phyloP scores from a whole-genome alignment of 2,113 vertebrate genomes.

The Osmerus eperlanus region DNA sequence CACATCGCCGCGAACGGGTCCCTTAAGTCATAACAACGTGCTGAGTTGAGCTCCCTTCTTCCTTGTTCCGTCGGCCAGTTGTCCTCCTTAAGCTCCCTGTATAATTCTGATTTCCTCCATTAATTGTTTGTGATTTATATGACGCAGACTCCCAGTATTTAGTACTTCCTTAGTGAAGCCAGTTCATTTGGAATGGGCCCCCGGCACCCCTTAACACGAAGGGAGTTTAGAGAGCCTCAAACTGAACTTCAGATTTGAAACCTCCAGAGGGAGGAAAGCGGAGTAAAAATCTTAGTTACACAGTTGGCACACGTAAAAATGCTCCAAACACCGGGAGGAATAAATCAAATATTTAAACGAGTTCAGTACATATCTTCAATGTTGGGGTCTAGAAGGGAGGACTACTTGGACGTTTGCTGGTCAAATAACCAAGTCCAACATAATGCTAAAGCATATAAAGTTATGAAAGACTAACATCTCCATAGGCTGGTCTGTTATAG shows the following conservation, averaged over 20 bases:
- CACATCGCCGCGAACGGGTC: neutral
- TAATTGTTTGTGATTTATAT: neutral
- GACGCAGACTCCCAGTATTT: neutral
- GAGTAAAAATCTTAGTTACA: neutral
- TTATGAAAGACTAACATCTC: no score
- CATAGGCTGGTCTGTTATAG: no score
- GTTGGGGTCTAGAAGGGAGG: neutral
- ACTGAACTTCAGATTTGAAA: neutral
- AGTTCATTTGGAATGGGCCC: neutral
- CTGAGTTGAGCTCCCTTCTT: neutral
- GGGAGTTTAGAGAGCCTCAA: neutral
- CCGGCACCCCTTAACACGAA: neutral
- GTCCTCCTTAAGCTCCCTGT: neutral
- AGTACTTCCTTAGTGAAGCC: neutral
- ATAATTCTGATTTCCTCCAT: neutral
- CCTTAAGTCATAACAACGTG: neutral
- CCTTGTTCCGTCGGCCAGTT: neutral
- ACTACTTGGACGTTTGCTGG: neutral
- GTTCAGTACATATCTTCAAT: neutral
- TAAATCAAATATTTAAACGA: neutral
- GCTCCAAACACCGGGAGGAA: neutral
- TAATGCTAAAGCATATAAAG: no score
- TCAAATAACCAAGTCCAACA: neutral
- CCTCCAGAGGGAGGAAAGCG: neutral
- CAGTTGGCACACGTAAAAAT: neutral